A percentile compares a stretch with the other conserved stretches of the same genome.
Conservation (phyloP, 2,797 vertebrate species). For the Odontamblyopus lacepedii region DNA sequence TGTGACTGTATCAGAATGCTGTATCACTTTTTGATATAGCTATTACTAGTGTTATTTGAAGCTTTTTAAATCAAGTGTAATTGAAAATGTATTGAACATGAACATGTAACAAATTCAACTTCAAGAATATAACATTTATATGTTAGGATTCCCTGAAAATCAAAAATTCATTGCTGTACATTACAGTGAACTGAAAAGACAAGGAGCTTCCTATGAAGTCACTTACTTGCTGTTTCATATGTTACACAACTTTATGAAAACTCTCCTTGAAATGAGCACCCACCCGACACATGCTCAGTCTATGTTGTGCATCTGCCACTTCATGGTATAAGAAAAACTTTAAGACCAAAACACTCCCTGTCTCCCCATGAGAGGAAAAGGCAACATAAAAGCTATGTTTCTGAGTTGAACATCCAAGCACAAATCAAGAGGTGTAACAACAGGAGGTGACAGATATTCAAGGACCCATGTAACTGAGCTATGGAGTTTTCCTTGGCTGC, state of each 20-base stretch:
- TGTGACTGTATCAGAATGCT: background rate
- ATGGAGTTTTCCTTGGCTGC: constrained; percentile 37
- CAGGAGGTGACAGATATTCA: constrained; percentile 35
- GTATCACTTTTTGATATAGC: background rate
- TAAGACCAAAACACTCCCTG: background rate
- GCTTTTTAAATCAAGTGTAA: background rate
- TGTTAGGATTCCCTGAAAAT: background rate
- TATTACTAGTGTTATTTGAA: background rate
- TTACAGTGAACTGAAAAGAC: constrained; percentile 28
- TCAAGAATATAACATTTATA: background rate
- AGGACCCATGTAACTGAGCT: constrained; percentile 33
- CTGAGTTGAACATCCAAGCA: constrained; percentile 12
- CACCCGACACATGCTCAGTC: background rate
- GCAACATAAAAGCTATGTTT: background rate
- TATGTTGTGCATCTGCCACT: constrained; percentile 5
- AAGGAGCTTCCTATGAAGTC: constrained; percentile 47
- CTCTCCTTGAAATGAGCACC: background rate
- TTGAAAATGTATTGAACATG: background rate
- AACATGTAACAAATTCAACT: background rate
- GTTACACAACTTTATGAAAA: constrained; percentile 15
- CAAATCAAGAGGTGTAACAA: constrained; percentile 17
- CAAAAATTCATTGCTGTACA: no score
- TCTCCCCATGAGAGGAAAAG: background rate
- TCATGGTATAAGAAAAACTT: background rate
- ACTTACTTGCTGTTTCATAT: constrained; percentile 33